Evolutionary conservation across 2,888 invertebrate species (phyloP).

Genomic region (Electrophaes corylata): DNA sequence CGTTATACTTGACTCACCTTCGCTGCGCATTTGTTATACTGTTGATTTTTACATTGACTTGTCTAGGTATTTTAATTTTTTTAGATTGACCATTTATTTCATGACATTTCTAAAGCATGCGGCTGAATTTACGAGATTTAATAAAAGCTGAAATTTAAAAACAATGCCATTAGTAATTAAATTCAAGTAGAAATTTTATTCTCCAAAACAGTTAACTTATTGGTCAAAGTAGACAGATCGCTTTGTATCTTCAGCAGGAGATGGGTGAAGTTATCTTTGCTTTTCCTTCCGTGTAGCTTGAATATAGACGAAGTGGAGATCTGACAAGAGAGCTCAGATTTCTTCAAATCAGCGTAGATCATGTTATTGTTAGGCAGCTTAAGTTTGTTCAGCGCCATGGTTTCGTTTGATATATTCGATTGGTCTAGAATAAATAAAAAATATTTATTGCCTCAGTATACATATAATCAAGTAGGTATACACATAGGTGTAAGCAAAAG

Average conservation of each 20-base stretch:
- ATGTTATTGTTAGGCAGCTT: slow-evolving; percentile 32
- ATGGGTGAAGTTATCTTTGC: slow-evolving; percentile 66
- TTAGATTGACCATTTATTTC: no score
- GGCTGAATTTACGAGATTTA: no score
- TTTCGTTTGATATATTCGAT: slow-evolving; percentile 47
- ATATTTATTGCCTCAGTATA: no score
- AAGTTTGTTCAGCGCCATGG: slow-evolving; percentile 45
- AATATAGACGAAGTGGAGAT: slow-evolving; percentile 66
- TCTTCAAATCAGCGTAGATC: slow-evolving; percentile 49
- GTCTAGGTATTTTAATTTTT: no score
- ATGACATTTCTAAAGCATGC: no score
- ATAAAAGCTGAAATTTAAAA: background rate
- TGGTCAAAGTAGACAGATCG: slow-evolving; percentile 63
- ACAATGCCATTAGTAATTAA: background rate
- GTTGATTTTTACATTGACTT: no score
- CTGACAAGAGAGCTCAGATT: slow-evolving; percentile 59
- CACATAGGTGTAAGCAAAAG: no score
- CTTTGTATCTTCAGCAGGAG: slow-evolving; percentile 72
- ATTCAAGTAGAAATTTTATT: slow-evolving; percentile 52
- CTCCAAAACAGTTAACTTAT: slow-evolving; percentile 67
- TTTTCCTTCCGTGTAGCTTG: slow-evolving; percentile 60
- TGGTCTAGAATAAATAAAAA: slow-evolving; percentile 43
- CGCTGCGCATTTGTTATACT: no score
- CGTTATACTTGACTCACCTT: no score
- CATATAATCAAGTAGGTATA: no score